Evolutionary conservation across 2,888 invertebrate species (phyloP).

Genomic region (Apodemia zela): DNA sequence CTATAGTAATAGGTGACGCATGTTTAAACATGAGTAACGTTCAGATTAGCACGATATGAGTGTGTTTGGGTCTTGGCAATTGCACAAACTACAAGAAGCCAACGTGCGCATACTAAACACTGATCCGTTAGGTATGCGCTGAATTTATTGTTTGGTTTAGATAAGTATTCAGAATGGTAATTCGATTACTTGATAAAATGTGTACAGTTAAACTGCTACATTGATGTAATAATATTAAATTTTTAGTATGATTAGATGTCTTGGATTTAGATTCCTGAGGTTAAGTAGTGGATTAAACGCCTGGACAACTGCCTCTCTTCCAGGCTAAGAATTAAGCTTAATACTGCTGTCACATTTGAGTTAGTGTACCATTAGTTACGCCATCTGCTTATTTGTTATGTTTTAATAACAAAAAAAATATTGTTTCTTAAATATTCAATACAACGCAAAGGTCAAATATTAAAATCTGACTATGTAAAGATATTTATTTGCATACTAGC

Average conservation of each 20-base stretch:
- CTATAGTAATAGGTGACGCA: not conserved
- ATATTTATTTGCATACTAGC: too few species aligned
- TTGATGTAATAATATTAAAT: not conserved
- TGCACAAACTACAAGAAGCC: constrained; percentile 11
- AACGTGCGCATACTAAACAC: constrained; percentile 3
- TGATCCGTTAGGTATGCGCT: not conserved
- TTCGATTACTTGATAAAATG: not conserved
- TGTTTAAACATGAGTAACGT: not conserved
- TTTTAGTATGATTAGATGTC: not conserved
- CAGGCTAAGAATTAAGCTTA: too few species aligned
- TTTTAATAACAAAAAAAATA: too few species aligned
- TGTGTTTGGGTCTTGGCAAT: constrained; percentile 1
- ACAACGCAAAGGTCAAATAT: too few species aligned
- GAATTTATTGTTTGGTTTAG: not conserved
- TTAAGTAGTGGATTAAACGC: too few species aligned
- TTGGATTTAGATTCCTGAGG: too few species aligned
- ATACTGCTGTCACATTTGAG: too few species aligned
- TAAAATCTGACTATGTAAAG: too few species aligned
- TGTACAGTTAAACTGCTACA: not conserved
- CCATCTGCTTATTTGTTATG: too few species aligned
- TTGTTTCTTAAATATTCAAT: too few species aligned
- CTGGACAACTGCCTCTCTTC: too few species aligned
- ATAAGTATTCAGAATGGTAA: not conserved
- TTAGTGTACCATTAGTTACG: too few species aligned
- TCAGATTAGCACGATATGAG: not conserved